Evolutionary conservation across 2,797 vertebrate species (phyloP).

Genomic region (Oceanodroma leucorhoa): DNA sequence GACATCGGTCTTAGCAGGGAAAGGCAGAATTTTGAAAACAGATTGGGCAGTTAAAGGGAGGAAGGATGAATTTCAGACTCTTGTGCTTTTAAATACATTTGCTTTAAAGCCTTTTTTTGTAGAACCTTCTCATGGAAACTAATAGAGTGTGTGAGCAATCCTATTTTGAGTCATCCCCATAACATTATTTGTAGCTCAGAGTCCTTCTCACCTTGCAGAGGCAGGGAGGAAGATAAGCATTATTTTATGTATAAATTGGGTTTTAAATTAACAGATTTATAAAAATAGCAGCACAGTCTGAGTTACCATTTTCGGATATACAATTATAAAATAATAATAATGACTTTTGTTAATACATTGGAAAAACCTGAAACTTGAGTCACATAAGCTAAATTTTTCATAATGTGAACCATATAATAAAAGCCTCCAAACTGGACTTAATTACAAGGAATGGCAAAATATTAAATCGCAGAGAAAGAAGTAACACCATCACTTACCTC

Average conservation of each 20-base stretch:
- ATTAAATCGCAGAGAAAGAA: neutral
- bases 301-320: neutral
- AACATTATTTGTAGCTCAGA: neutral
- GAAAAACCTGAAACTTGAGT: neutral
- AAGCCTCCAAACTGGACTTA: neutral
- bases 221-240: neutral
- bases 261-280: neutral
- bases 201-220: neutral
- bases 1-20: neutral
- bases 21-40: neutral
- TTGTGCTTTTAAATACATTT: neutral
- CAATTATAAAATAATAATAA: neutral
- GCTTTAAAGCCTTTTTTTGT: neutral
- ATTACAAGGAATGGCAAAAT: neutral
- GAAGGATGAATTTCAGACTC: neutral
- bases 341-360: neutral
- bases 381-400: neutral
- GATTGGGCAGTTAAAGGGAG: neutral
- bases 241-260: neutral
- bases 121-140: neutral
- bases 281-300: neutral
- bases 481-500: slow-evolving; percentile 82
- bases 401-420: neutral
- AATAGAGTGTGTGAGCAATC: neutral
- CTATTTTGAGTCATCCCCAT: neutral